These are phyloP conservation scores for Hydrochoerus hydrochaeris DNA, from an alignment of 2,113 vertebrate genomes.

Conservation along the genomic window DNA sequence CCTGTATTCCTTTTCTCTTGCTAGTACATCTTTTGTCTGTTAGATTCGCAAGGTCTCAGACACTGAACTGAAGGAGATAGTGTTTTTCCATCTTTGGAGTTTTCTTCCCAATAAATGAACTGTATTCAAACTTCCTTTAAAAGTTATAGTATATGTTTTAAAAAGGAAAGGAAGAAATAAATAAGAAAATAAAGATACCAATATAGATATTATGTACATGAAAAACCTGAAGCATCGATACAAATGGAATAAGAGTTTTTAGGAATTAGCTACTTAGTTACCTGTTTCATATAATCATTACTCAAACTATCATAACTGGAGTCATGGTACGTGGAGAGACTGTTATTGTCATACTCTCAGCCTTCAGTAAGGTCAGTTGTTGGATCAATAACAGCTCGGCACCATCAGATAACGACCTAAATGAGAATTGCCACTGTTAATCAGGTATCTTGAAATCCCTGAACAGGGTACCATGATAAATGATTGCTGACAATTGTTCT, in stretches of 20 bases:
- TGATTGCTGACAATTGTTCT: constrained; percentile 80
- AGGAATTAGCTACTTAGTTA: constrained; percentile 80
- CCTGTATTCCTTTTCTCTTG: background rate
- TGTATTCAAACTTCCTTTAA: background rate
- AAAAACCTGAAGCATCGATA: constrained; percentile 20
- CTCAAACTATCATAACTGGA: constrained; percentile 70
- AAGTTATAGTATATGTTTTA: background rate
- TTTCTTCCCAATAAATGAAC: background rate
- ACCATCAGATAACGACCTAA: constrained; percentile 81
- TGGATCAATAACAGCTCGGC: constrained; percentile 85
- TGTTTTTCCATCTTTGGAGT: background rate
- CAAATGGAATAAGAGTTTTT: constrained; percentile 62
- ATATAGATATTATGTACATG: background rate
- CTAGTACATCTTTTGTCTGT: background rate
- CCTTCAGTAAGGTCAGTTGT: constrained; percentile 79
- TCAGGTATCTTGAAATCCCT: constrained; percentile 83
- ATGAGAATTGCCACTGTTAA: constrained; percentile 85
- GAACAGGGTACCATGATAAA: constrained; percentile 78
- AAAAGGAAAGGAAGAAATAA: constrained; percentile 22
- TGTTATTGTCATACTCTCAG: constrained; percentile 70
- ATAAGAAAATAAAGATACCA: background rate
- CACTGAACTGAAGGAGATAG: background rate
- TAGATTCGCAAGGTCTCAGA: background rate
- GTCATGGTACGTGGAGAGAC: constrained; percentile 75
- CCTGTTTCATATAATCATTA: constrained; percentile 76